Evolutionary conservation across 2,797 vertebrate species (phyloP), one percentile per base, ranked within the genome.

Genomic region (Heliangelus exortis): DNA sequence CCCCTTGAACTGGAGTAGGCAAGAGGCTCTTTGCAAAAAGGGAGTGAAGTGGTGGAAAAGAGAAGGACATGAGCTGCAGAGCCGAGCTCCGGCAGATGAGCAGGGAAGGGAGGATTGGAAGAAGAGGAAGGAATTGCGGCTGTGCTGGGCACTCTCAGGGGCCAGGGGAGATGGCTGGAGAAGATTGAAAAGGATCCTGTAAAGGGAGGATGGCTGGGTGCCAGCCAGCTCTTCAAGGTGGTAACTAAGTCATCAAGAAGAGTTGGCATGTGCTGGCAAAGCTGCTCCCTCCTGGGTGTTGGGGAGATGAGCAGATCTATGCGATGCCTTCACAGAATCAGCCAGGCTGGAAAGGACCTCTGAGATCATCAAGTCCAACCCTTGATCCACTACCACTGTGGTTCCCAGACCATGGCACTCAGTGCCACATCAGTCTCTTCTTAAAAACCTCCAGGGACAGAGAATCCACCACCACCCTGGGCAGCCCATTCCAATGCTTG

Each of bases 141-240:
- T 28, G 21, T 45, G 45, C 51, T 31, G 3, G 12, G 2, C 6
- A 5, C 90, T 58, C 78, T 74, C 13, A 8, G 74, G 92, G 29
- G 69, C 79, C 18, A 28, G 79, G 47, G 34, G 39, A 96, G 62
- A 53, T 94, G 9, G 3, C 2, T 95, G 95, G 80, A 50, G 84
- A 87, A 90, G 86, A 86, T 91, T 97, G 91, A 94, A 95, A 79
- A 94, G 59, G 89, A 93, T 93, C 82, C 54, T 89, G 16, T 81
- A 91, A 91, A 95, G 62, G 82, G 47, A 83, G 73, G 61, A 41
- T 92, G 93, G 76, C 85, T 6, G 7, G 26, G 28, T 1, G 67
- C 93, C 95, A 95, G 65, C 25, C 50, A 61, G 62, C 90, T 51
- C 85, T 97, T 96, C 96, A 93, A 96, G 91, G 89, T 96, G 93